Conservation (phyloP, 1,140 invertebrate species). For the Saxidomus purpurata region DNA sequence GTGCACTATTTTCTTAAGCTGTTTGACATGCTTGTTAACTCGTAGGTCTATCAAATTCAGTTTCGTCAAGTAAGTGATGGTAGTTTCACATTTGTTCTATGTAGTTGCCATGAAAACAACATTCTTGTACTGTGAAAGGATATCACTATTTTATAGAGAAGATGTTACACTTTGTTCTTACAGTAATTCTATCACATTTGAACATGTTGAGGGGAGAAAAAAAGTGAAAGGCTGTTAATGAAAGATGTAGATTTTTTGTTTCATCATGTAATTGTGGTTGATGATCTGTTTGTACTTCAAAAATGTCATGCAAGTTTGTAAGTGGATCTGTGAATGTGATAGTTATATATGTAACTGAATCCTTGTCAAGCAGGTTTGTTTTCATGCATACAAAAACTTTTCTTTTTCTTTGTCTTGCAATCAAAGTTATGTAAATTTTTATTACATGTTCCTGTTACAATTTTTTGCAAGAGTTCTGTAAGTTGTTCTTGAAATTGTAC, state of each 20-base stretch:
- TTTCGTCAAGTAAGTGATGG: neutral
- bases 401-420: no score
- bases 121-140: neutral
- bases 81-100: neutral
- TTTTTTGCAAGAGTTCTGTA: no score
- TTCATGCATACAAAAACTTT: no score
- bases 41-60: neutral
- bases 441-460: no score
- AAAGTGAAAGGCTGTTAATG: neutral
- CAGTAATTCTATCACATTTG: neutral
- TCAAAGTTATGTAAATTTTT: no score
- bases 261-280: slow-evolving; percentile 13
- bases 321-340: neutral
- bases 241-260: neutral
- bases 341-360: neutral
- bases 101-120: neutral
- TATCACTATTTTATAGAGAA: neutral
- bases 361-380: neutral
- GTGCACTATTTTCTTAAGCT: slow-evolving; percentile 30
- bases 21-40: neutral
- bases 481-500: no score
- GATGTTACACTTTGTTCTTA: neutral
- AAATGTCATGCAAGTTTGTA: neutral
- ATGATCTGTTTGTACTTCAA: neutral
- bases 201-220: neutral